phyloP scores from a whole-genome alignment of 2,888 invertebrate species.

The Alcis repandata region DNA sequence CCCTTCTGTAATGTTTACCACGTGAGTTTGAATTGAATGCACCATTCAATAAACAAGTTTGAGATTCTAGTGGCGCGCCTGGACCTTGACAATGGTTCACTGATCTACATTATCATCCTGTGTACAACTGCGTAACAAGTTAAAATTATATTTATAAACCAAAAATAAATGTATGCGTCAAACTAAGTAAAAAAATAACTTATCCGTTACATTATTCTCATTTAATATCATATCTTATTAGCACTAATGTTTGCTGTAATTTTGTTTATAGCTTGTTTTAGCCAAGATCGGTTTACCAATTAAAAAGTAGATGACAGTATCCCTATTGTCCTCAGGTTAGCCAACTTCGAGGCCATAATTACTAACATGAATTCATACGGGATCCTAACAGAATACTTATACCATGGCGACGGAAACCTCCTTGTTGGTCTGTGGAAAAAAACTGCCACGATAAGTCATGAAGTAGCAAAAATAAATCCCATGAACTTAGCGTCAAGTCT shows the following conservation, averaged over 20 bases:
- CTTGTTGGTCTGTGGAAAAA: conserved; percentile 65
- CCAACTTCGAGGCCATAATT: conserved; percentile 67
- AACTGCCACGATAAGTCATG: conserved; percentile 47
- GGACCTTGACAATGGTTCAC: conserved; percentile 15
- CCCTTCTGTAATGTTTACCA: conserved; percentile 30
- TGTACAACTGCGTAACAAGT: background rate
- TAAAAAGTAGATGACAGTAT: background rate
- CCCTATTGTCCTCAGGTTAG: conserved; percentile 67
- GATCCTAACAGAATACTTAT: conserved; percentile 63
- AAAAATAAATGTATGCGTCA: no score
- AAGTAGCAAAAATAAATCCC: conserved; percentile 51
- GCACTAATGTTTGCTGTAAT: no score
- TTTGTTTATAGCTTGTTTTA: background rate
- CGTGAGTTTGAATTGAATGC: conserved; percentile 16
- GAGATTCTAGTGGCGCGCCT: conserved; percentile 6
- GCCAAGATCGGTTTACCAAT: background rate
- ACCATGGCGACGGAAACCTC: conserved; percentile 62
- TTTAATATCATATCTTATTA: no score
- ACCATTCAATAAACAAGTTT: conserved; percentile 2
- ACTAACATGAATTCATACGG: conserved; percentile 69
- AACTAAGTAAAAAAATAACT: no score
- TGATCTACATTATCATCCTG: background rate
- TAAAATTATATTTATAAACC: background rate
- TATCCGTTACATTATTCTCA: no score
- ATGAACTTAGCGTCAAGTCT: conserved; percentile 38